Percentiles rank a stretch among this genome's conserved stretches.
These are phyloP conservation scores for Cliona cf. orientalis DNA, from an alignment of 37 sponge, comb jelly and placozoan species.

Conservation along the genomic window DNA sequence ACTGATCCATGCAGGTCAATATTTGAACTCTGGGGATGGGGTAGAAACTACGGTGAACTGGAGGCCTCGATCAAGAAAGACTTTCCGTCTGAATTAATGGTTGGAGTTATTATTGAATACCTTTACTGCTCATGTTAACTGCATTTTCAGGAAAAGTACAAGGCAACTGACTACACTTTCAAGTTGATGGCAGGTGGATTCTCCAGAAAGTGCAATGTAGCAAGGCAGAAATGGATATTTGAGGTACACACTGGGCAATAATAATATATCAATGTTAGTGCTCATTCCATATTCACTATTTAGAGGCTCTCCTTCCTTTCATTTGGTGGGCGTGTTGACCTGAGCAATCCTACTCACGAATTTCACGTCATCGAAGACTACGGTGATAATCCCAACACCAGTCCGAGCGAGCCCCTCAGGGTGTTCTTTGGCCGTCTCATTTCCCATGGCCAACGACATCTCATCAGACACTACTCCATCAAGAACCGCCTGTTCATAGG, in stretches of 20 bases:
- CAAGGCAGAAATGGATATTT: slow-evolving; percentile 37
- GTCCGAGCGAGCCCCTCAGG: slow-evolving; percentile 61
- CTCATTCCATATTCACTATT: background rate
- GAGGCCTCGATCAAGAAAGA: slow-evolving; percentile 17
- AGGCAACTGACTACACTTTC: slow-evolving; percentile 59
- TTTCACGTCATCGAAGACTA: slow-evolving; percentile 85
- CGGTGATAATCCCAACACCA: slow-evolving; percentile 52
- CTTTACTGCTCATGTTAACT: background rate
- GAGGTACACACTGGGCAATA: slow-evolving; percentile 26
- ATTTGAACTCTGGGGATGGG: slow-evolving; percentile 75
- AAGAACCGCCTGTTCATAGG: slow-evolving; percentile 91
- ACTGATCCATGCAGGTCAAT: slow-evolving; percentile 62
- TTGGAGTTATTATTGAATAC: background rate
- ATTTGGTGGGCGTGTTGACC: slow-evolving; percentile 70
- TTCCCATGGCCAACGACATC: slow-evolving; percentile 71
- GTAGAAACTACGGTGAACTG: slow-evolving; percentile 54
- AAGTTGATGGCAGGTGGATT: slow-evolving; percentile 51
- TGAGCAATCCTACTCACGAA: slow-evolving; percentile 54
- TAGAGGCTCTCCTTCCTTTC: slow-evolving; percentile 85
- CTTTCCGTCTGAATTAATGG: slow-evolving; percentile 44
- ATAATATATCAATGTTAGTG: background rate
- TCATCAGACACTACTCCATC: slow-evolving; percentile 73
- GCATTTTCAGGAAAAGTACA: slow-evolving; percentile 50
- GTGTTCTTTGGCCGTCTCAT: slow-evolving; percentile 79
- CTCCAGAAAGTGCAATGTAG: slow-evolving; percentile 52